Conservation (phyloP, 2,113 vertebrate species). For the Pagrus major region DNA sequence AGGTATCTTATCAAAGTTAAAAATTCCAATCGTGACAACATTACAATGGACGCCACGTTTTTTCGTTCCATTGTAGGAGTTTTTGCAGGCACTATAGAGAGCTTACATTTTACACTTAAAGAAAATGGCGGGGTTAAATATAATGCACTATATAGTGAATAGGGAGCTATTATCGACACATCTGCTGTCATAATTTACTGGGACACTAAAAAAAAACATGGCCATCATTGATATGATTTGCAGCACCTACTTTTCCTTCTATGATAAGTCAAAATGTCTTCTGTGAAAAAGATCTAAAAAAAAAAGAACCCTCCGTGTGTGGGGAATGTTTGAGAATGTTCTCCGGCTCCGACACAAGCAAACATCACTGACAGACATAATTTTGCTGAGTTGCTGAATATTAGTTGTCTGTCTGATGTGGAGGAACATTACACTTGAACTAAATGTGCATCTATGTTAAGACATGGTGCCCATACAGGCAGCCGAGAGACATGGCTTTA, state of each 20-base stretch:
- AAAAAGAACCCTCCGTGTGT: neutral
- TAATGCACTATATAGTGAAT: neutral
- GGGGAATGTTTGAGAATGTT: slow-evolving; percentile 47
- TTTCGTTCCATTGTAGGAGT: neutral
- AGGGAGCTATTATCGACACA: neutral
- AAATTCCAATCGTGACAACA: too few relatives aligned
- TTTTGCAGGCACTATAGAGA: neutral
- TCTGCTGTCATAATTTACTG: neutral
- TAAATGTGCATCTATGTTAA: slow-evolving; percentile 34
- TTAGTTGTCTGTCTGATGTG: neutral
- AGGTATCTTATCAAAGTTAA: too few relatives aligned
- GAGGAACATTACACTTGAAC: neutral
- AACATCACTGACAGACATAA: slow-evolving; percentile 10
- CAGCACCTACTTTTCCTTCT: slow-evolving; percentile 8
- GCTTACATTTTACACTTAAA: neutral
- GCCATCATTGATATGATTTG: neutral
- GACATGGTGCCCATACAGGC: neutral
- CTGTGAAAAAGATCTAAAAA: neutral
- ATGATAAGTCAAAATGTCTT: slow-evolving; percentile 2
- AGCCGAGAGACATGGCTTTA: slow-evolving; percentile 46
- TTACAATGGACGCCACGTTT: too few relatives aligned
- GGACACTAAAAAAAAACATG: neutral
- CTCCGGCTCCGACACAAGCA: slow-evolving; percentile 21
- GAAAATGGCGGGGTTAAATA: neutral
- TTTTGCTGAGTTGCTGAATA: slow-evolving; percentile 11